A percentile compares a stretch with the other conserved stretches of the same genome.
Evolutionary conservation across 2,797 vertebrate species (phyloP).

Genomic region (Hypotaenidia philippensis): DNA sequence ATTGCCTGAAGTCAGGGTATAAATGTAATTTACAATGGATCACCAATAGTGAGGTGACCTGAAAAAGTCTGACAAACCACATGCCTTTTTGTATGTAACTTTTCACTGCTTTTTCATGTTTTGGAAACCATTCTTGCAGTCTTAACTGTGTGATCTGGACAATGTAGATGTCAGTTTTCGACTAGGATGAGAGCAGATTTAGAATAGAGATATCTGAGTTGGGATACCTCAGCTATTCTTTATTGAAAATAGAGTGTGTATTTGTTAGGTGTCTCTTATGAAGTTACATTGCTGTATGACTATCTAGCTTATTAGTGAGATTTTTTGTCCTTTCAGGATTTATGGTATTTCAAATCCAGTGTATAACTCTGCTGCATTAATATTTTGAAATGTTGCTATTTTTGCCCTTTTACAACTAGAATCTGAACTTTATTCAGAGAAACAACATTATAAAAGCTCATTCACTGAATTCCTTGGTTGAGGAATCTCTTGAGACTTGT

Average conservation of each 20-base stretch:
- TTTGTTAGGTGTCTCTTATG: not conserved
- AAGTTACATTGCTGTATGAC: not conserved
- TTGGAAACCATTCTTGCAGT: not conserved
- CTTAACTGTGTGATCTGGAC: not conserved
- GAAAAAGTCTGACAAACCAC: not conserved
- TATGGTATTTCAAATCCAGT: not conserved
- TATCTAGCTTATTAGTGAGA: not conserved
- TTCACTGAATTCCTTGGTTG: not conserved
- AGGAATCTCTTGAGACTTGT: not conserved
- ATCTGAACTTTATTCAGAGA: not conserved
- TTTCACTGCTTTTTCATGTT: not conserved
- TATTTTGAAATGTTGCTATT: not conserved
- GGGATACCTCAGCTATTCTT: not conserved
- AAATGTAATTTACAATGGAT: not conserved
- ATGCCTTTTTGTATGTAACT: not conserved
- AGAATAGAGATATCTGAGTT: not conserved
- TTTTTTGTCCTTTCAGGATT: not conserved
- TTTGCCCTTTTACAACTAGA: not conserved
- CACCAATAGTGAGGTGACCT: not conserved
- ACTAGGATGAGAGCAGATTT: not conserved
- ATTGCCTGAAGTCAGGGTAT: not conserved
- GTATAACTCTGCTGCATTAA: not conserved
- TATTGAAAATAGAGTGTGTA: not conserved
- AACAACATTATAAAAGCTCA: not conserved
- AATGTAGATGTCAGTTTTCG: too few relatives aligned